Evolutionary conservation across 1,140 invertebrate species (phyloP).

Genomic region (Lordiphosa collinella): DNA sequence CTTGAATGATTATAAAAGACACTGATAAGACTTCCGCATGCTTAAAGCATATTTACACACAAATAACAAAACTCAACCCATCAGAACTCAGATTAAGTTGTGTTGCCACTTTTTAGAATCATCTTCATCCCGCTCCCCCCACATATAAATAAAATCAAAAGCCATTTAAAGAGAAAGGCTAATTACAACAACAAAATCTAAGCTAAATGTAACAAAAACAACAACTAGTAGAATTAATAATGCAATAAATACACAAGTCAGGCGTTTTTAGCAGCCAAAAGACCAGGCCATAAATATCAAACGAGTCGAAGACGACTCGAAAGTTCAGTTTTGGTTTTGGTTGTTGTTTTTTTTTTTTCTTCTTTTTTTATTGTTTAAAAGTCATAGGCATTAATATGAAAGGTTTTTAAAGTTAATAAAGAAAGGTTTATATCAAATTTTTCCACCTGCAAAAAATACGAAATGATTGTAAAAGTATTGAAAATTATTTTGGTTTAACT

Average conservation of each 20-base stretch:
- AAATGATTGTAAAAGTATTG: no score
- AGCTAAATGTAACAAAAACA: constrained; percentile 34
- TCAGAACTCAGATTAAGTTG: constrained; percentile 40
- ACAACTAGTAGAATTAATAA: constrained; percentile 52
- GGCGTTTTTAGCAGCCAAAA: constrained; percentile 51
- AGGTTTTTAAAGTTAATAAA: constrained; percentile 2
- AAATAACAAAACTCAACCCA: constrained; percentile 5
- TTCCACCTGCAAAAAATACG: no score
- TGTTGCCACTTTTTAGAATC: constrained; percentile 51
- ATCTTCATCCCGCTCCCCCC: constrained; percentile 47
- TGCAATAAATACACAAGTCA: constrained; percentile 47
- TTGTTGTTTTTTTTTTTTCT: background rate
- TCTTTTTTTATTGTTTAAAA: constrained; percentile 33
- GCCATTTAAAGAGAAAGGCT: constrained; percentile 60
- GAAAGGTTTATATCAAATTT: no score
- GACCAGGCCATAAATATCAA: constrained; percentile 70
- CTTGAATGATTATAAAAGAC: constrained; percentile 32
- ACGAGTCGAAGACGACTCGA: constrained; percentile 64
- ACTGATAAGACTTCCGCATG: constrained; percentile 74
- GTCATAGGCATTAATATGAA: constrained; percentile 1
- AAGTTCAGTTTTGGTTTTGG: constrained; percentile 58
- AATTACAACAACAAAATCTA: constrained; percentile 17
- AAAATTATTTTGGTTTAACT: no score
- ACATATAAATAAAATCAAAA: constrained; percentile 10
- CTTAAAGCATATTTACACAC: constrained; percentile 65